Percentiles rank a stretch among this genome's conserved stretches.
These are phyloP conservation scores for Patella vulgata DNA, from an alignment of 1,140 invertebrate genomes.

Conservation along the genomic window DNA sequence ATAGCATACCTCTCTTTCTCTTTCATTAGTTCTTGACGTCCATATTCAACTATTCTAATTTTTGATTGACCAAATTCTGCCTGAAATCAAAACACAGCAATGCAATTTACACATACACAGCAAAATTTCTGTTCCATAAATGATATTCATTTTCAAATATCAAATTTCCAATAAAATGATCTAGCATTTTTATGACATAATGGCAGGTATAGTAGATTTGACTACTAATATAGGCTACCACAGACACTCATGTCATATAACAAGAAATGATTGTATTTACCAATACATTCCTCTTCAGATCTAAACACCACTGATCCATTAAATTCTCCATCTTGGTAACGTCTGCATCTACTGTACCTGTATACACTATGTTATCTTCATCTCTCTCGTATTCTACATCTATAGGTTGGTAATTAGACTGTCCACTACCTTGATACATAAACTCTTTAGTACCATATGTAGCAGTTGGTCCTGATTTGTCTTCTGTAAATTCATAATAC, in stretches of 20 bases:
- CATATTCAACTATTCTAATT: conserved; percentile 49
- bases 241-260: too few relatives aligned
- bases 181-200: too few relatives aligned
- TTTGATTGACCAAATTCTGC: conserved; percentile 54
- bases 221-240: too few relatives aligned
- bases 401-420: neutral
- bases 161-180: too few relatives aligned
- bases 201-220: too few relatives aligned
- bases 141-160: too few relatives aligned
- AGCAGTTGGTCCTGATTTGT: too few relatives aligned
- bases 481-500: too few relatives aligned
- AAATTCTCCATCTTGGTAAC: conserved; percentile 51
- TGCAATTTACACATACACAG: too few relatives aligned
- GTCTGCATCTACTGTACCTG: conserved; percentile 50
- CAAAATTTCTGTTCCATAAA: too few relatives aligned
- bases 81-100: conserved; percentile 4
- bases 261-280: conserved; percentile 30
- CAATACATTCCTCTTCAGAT: conserved; percentile 59
- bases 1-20: conserved; percentile 46
- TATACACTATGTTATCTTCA: conserved; percentile 36
- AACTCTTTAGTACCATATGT: too few relatives aligned
- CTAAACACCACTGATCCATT: conserved; percentile 55
- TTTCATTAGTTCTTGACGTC: conserved; percentile 38
- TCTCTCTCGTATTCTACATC: conserved; percentile 4
- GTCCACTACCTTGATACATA: too few relatives aligned